Percentiles rank a stretch among this genome's conserved stretches.
phyloP scores from a whole-genome alignment of 2,113 vertebrate species.

The Syrmaticus mikado region DNA sequence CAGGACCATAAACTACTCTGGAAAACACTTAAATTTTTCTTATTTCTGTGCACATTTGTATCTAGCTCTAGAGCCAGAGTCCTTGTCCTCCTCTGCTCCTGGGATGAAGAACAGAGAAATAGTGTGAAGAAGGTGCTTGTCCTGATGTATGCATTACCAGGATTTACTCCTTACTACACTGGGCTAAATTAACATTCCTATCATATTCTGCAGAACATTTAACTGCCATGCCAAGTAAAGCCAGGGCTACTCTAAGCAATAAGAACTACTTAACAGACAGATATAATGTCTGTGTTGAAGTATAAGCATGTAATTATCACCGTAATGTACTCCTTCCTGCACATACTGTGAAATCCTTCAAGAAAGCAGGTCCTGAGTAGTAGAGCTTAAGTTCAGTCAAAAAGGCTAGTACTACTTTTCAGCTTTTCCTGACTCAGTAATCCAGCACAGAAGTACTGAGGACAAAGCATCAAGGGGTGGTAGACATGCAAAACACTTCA shows the following conservation, averaged over 20 bases:
- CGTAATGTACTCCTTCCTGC: neutral
- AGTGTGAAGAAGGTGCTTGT: neutral
- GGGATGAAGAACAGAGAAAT: neutral
- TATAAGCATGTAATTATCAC: constrained; percentile 43
- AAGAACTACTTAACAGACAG: constrained; percentile 41
- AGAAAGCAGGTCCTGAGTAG: neutral
- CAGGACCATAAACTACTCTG: neutral
- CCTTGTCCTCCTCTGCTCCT: neutral
- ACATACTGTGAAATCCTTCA: constrained; percentile 33
- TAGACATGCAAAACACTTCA: neutral
- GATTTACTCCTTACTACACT: constrained; percentile 12
- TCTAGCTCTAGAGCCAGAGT: neutral
- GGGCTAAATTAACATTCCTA: constrained; percentile 8
- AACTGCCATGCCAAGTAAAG: constrained; percentile 22
- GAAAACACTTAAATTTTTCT: neutral
- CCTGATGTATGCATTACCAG: neutral
- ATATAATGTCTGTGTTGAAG: neutral
- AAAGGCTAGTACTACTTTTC: neutral
- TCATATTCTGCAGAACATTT: constrained; percentile 39
- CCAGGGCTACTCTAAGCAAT: neutral
- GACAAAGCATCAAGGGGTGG: neutral
- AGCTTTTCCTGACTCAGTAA: constrained; percentile 3
- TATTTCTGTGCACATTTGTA: neutral
- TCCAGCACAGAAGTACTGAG: neutral
- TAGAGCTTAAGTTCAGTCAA: constrained; percentile 28